Percentiles rank a stretch among this genome's conserved stretches.
These are phyloP conservation scores for Tetheella fluctuosa DNA, from an alignment of 2,888 invertebrate species.

Conservation along the genomic window DNA sequence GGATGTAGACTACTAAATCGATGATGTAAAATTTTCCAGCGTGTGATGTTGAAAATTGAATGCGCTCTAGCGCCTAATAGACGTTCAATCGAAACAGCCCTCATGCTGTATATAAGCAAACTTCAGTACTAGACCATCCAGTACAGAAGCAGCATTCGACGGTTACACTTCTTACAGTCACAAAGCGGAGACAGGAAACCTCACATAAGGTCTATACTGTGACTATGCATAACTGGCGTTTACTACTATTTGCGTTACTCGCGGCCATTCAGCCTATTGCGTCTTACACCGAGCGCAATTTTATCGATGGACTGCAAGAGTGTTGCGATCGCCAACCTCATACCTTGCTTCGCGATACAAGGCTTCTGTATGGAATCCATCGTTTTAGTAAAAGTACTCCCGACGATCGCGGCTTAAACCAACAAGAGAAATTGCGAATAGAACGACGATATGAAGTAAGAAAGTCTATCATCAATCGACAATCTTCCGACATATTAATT, in stretches of 20 bases:
- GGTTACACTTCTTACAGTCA: constrained; percentile 50
- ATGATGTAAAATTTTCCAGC: constrained; percentile 33
- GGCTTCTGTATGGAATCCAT: constrained; percentile 40
- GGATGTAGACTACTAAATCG: constrained; percentile 39
- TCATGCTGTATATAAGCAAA: constrained; percentile 63
- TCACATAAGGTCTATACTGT: constrained; percentile 54
- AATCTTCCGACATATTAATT: not conserved
- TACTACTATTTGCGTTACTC: constrained; percentile 72
- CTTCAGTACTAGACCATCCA: constrained; percentile 44
- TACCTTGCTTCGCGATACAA: constrained; percentile 43
- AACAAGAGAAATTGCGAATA: constrained; percentile 35
- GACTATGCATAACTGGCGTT: constrained; percentile 82
- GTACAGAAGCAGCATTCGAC: constrained; percentile 66
- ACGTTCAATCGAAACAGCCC: constrained; percentile 55
- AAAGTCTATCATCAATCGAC: not conserved
- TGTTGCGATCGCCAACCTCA: constrained; percentile 54
- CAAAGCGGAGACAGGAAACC: constrained; percentile 19
- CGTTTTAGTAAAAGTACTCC: constrained; percentile 32
- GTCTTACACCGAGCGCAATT: constrained; percentile 60
- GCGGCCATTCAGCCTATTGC: constrained; percentile 67
- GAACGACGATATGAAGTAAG: constrained; percentile 40
- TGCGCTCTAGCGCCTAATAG: constrained; percentile 78
- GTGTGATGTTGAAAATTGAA: constrained; percentile 77
- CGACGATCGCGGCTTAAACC: constrained; percentile 28
- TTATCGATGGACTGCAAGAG: constrained; percentile 73